phyloP scores from a whole-genome alignment of 2,888 invertebrate genomes.

The Chydorus sphaericus region DNA sequence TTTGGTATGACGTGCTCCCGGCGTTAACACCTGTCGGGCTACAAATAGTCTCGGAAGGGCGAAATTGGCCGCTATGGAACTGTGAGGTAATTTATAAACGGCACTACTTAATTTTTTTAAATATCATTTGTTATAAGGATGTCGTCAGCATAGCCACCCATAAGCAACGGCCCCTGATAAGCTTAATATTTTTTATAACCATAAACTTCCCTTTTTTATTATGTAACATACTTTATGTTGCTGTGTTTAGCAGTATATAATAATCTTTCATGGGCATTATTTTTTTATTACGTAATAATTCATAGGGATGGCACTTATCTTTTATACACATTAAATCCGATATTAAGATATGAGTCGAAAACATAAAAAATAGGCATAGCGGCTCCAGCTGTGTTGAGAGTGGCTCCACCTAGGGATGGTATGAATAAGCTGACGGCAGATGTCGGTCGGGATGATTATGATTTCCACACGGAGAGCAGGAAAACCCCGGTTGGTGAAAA shows the following conservation, averaged over 20 bases:
- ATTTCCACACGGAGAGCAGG: neutral
- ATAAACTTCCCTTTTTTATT: no score
- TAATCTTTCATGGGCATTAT: no score
- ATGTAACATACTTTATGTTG: no score
- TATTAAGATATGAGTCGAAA: no score
- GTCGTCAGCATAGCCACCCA: neutral
- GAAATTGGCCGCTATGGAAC: conserved; percentile 4
- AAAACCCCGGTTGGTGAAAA: neutral
- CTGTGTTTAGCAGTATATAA: no score
- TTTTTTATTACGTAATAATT: no score
- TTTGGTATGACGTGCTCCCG: no score
- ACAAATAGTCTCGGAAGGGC: conserved; percentile 6
- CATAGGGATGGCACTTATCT: no score
- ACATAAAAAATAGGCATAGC: conserved; percentile 11
- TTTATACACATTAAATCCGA: no score
- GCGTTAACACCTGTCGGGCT: conserved; percentile 8
- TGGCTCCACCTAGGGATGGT: neutral
- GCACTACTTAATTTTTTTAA: neutral
- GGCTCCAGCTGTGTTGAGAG: neutral
- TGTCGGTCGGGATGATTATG: neutral
- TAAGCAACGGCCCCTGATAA: no score
- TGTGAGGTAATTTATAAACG: no score
- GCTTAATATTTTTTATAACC: no score
- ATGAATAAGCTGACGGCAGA: neutral
- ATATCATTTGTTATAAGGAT: neutral